Conservation (phyloP, 2,888 invertebrate genomes). For the Drosophila kanekoi region DNA sequence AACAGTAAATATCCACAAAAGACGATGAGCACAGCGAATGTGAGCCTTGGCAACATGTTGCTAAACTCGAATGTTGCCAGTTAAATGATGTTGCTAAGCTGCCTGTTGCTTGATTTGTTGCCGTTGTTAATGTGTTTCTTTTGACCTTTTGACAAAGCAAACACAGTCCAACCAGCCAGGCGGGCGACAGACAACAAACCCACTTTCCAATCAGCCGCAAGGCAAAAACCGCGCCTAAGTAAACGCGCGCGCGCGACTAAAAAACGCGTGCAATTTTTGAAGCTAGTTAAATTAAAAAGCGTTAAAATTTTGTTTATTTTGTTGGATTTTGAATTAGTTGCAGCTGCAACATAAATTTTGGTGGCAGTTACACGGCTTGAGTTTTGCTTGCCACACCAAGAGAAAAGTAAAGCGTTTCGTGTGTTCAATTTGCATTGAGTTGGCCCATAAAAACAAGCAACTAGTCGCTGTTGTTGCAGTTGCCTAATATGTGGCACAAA, state of each 20-base stretch:
- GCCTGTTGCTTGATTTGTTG: constrained; percentile 22
- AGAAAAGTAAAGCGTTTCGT: constrained; percentile 29
- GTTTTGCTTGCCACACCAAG: constrained; percentile 35
- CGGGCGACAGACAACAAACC: constrained; percentile 20
- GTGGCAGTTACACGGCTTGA: constrained; percentile 18
- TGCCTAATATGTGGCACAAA: constrained; percentile 64
- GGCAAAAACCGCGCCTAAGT: constrained; percentile 16
- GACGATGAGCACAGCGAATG: constrained; percentile 79
- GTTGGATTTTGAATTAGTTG: constrained; percentile 4
- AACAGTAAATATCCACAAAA: constrained; percentile 84
- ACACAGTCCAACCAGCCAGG: constrained; percentile 16
- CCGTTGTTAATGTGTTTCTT: constrained; percentile 19
- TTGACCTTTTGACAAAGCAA: constrained; percentile 42
- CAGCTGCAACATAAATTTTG: constrained; percentile 25
- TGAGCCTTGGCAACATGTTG: constrained; percentile 83
- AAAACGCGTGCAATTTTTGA: constrained; percentile 34
- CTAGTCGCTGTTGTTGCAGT: constrained; percentile 37
- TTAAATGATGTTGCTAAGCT: constrained; percentile 15
- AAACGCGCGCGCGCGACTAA: constrained; percentile 11
- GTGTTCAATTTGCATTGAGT: constrained; percentile 49
- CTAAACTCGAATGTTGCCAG: constrained; percentile 28
- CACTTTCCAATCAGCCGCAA: constrained; percentile 13
- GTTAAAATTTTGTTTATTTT: constrained; percentile 9
- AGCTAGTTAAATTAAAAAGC: constrained; percentile 19
- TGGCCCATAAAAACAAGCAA: constrained; percentile 42